Evolutionary conservation across 92 coral and sea anemone species (phyloP).

Genomic region (Porites evermanni): DNA sequence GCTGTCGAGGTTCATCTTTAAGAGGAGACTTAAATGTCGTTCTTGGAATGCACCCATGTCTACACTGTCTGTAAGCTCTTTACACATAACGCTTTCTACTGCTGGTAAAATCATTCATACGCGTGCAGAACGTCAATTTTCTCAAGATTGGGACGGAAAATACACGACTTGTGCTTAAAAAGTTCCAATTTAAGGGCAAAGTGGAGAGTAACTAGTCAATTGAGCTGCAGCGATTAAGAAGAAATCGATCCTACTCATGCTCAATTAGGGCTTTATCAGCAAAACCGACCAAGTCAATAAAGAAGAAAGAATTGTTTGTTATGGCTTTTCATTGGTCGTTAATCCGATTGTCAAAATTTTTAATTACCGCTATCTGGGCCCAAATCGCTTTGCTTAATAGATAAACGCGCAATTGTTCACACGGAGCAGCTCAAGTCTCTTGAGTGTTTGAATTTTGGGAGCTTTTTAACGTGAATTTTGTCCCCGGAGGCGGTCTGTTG

Average conservation of each 20-base stretch:
- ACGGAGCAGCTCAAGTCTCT: slow-evolving; percentile 22
- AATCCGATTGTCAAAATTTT: slow-evolving; percentile 69
- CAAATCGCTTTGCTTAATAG: slow-evolving; percentile 59
- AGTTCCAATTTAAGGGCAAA: background rate
- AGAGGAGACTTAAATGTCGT: slow-evolving; percentile 28
- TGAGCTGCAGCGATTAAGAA: slow-evolving; percentile 26
- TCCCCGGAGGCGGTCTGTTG: slow-evolving; percentile 37
- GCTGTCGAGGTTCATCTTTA: slow-evolving; percentile 19
- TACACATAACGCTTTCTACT: background rate
- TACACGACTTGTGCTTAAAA: background rate
- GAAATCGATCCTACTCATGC: slow-evolving; percentile 38
- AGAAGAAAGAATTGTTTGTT: slow-evolving; percentile 54
- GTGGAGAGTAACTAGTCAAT: slow-evolving; percentile 6
- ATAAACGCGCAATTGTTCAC: slow-evolving; percentile 68
- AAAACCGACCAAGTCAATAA: slow-evolving; percentile 66
- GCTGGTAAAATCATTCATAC: background rate
- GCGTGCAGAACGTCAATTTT: background rate
- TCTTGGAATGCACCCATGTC: slow-evolving; percentile 5
- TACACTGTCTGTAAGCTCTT: slow-evolving; percentile 13
- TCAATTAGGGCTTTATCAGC: slow-evolving; percentile 41
- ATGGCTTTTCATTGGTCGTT: slow-evolving; percentile 66
- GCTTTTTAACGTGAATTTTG: slow-evolving; percentile 1
- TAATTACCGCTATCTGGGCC: slow-evolving; percentile 68
- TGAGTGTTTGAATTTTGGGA: slow-evolving; percentile 26
- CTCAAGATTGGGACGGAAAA: background rate